Conservation (phyloP, 2,797 vertebrate genomes). For the Pseudocheirus occidentalis region DNA sequence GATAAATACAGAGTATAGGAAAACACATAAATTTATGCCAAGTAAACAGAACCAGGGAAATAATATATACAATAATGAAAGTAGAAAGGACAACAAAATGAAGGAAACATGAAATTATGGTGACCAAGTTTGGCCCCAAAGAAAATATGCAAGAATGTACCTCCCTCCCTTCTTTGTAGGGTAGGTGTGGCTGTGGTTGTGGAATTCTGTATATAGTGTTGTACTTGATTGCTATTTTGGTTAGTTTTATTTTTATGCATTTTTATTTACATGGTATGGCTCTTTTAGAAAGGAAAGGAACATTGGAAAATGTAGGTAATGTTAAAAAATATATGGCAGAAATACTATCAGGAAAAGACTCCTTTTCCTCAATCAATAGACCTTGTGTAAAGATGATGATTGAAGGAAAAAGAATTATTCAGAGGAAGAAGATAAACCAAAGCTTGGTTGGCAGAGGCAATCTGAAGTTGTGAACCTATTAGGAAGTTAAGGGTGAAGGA, state of each 20-base stretch:
- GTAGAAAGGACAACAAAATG: neutral
- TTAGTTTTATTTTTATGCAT: neutral
- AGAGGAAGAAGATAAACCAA: neutral
- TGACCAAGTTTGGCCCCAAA: neutral
- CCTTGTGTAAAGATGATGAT: neutral
- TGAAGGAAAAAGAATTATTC: neutral
- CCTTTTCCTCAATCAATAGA: neutral
- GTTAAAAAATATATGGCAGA: neutral
- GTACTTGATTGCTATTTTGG: neutral
- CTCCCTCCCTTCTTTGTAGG: neutral
- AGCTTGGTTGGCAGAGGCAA: neutral
- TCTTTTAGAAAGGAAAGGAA: slow-evolving; percentile 13
- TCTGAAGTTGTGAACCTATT: neutral
- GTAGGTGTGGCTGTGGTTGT: neutral
- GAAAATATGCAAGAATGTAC: neutral
- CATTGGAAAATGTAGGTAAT: neutral
- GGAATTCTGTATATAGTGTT: neutral
- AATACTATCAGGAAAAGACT: neutral
- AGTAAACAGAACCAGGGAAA: neutral
- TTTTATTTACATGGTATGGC: too few species aligned
- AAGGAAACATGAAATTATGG: neutral
- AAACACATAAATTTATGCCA: neutral
- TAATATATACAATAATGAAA: neutral
- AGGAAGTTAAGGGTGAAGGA: neutral
- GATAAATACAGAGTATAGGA: neutral